Base-by-base conservation (phyloP, 2,113 vertebrate genomes). In the Hiodon tergisus region DNA sequence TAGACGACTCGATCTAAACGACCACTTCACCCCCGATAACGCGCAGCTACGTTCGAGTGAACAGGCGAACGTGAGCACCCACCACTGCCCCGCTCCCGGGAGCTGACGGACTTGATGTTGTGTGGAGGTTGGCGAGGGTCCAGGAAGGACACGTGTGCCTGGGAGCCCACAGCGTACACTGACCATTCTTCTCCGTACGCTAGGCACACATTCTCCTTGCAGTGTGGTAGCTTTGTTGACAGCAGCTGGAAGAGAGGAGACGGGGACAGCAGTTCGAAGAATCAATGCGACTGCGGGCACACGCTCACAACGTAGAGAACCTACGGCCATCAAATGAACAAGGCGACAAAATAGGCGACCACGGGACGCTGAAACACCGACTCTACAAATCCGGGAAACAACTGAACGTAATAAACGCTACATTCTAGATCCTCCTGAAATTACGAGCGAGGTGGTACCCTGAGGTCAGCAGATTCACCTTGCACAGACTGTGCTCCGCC, bases 131-230 rank as follows among this genome's bases (percentile, higher is more conserved):
- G 94, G 73, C 97, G 93, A 0, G 97, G 96, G 81, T 99, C 97
- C 82, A 99, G 88, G 72, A 99, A 98, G 66, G 97, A 99, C 76
- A 99, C 97, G 0, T 98, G 97, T 6, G 95, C 95, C 87, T 99
- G 97, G 51, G 97, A 99, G 74, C 97, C 97, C 3, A 98, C 97
- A 0, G 97, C 97, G 6, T 99, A 99, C 65, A 98, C 94, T 0
- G 97, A 98, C 97, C 97, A 99, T 76, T 99, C 97, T 82, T 93
- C 91, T 52, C 97, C 96, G 11, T 99, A 99, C 0, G 97, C 93
- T 86, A 99, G 87, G 82, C 97, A 99, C 80, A 98, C 97, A 0
- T 99, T 98, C 89, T 98, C 97, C 86, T 97, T 94, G 88, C 95
- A 98, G 88, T 98, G 95, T 5, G 95, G 94, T 82, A 99, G 85